Evolutionary conservation across 2,888 invertebrate species (phyloP), one percentile per base, ranked within the genome.

Genomic region (Globia sparganii): DNA sequence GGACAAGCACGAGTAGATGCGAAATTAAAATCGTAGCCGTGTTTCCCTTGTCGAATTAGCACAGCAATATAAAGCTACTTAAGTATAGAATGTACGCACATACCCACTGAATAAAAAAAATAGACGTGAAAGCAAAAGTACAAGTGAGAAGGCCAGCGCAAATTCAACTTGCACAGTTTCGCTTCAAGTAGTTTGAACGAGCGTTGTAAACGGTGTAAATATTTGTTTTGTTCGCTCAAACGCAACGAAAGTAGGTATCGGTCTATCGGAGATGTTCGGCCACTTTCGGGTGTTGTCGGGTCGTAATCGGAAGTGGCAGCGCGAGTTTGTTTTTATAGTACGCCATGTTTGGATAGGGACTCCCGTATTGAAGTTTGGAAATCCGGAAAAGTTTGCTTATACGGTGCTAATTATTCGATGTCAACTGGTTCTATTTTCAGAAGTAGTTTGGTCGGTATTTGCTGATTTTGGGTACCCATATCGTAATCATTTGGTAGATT

Each of bases 111-210:
- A 77, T 66, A 71, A 71, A 61, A 80, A 43, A 80, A 71, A 84
- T 87, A 86, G 81, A 78, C 71, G 86, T 80, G 88, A 90, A 91
- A 91, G 91, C 85, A 88, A 89, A 88, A 90, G 84, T 86, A 86
- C 84, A 72, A 87, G 88, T 86, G 87, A 90, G 90, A 91, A 89
- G 87, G 80, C 88, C 87, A 88, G 86, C 82, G 73, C 88, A 85
- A 86, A 86, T 83, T 86, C 83, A 81, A 84, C 82, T 87, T 89
- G 87, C 87, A 89, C 85, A 88, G 91, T 92, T 92, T 91, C 90
- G 90, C 91, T 89, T 91, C 91, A 88, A 93, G 94, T 92, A 91
- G 91, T 91, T 87, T 87, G 88, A 88, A 90, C 88, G 82, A 86
- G 88, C 85, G 86, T 87, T 87, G 89, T 90, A 90, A 91, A 90